Evolutionary conservation across 1,140 invertebrate genomes (phyloP).

Genomic region (Bombus breviceps): DNA sequence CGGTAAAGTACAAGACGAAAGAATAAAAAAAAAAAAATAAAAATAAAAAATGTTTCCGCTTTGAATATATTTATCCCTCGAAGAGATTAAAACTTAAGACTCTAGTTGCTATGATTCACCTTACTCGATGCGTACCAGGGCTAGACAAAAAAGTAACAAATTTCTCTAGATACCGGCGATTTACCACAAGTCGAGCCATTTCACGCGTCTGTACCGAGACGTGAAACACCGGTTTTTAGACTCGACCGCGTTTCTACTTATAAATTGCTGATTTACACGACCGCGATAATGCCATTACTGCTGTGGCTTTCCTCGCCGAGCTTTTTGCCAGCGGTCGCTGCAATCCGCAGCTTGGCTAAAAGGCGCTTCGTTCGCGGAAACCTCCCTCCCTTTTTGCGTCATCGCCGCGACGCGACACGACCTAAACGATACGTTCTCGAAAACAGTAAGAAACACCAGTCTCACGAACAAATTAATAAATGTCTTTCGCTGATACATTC

Average conservation of each 20-base stretch:
- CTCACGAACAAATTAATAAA: neutral
- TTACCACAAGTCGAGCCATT: constrained; percentile 1
- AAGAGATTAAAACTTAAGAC: neutral
- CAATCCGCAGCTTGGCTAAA: constrained; percentile 30
- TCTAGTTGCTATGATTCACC: neutral
- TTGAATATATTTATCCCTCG: neutral
- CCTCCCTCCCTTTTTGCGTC: neutral
- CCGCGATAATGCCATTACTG: constrained; percentile 42
- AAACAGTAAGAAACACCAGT: neutral
- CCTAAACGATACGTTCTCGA: constrained; percentile 4
- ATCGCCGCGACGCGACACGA: neutral
- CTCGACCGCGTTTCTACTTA: constrained; percentile 16
- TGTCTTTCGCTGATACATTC: neutral
- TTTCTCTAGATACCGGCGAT: neutral
- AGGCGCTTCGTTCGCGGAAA: constrained; percentile 23
- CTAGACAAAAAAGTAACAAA: neutral
- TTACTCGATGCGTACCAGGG: neutral
- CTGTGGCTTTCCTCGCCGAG: constrained; percentile 28
- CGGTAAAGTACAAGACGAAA: no score
- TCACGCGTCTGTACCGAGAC: neutral
- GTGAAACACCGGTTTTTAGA: neutral
- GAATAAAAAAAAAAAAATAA: neutral
- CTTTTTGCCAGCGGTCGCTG: constrained; percentile 24
- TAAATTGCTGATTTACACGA: constrained; percentile 48
- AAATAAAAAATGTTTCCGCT: neutral